These are phyloP conservation scores for Chironomus striatipennis DNA, from an alignment of 1,140 invertebrate genomes.

Conservation along the genomic window DNA sequence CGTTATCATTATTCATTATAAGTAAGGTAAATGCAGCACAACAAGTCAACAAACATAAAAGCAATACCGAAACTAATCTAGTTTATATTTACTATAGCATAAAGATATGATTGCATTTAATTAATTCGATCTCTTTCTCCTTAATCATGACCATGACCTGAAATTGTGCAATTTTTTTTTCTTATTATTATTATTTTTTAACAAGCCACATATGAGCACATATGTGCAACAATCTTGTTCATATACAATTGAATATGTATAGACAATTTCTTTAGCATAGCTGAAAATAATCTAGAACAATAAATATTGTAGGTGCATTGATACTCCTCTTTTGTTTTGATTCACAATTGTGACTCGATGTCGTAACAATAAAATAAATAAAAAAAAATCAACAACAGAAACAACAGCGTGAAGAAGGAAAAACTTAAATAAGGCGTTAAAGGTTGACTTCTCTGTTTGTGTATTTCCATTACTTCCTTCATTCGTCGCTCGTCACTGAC, in stretches of 20 bases:
- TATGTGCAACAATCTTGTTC: too few species aligned
- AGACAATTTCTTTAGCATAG: not conserved
- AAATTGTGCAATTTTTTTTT: not conserved
- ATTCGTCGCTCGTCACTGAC: too few species aligned
- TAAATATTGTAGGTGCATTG: not conserved
- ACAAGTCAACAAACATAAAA: not conserved
- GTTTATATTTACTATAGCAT: not conserved
- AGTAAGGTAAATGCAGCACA: too few species aligned
- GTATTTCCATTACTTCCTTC: too few species aligned
- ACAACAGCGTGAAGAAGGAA: too few species aligned
- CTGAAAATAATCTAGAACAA: not conserved
- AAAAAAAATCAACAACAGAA: too few species aligned
- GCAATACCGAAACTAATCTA: not conserved
- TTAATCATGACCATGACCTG: constrained; percentile 3
- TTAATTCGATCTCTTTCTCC: not conserved
- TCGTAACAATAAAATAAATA: too few species aligned
- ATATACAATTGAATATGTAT: not conserved
- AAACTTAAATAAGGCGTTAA: too few species aligned
- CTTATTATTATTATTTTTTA: too few species aligned
- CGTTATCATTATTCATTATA: too few species aligned
- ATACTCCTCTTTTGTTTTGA: not conserved
- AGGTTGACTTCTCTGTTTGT: too few species aligned
- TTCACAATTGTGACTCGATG: not conserved
- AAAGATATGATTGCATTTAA: constrained; percentile 10
- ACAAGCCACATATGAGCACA: too few species aligned